Evolutionary conservation across 2,888 invertebrate genomes (phyloP).

Genomic region (Perithous albicinctus): DNA sequence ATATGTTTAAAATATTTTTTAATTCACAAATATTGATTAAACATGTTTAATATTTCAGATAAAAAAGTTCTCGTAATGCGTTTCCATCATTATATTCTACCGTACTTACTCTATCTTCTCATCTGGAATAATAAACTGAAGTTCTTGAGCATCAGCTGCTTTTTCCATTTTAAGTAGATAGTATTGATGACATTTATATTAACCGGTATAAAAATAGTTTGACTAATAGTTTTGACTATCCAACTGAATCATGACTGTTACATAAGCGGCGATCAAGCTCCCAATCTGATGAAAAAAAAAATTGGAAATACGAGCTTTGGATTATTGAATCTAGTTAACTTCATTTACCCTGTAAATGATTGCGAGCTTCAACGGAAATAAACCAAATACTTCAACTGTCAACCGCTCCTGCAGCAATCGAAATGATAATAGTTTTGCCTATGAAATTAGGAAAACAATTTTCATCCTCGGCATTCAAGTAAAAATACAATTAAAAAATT

Average conservation of each 20-base stretch:
- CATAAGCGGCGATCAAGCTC: slow-evolving; percentile 50
- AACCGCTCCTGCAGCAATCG: slow-evolving; percentile 40
- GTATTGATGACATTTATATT: too few species aligned
- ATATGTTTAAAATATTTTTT: too few species aligned
- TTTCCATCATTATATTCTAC: too few species aligned
- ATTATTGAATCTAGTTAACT: neutral
- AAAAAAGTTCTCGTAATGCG: too few species aligned
- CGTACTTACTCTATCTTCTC: too few species aligned
- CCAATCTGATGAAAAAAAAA: slow-evolving; percentile 48
- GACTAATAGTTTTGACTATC: slow-evolving; percentile 1
- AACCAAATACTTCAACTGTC: slow-evolving; percentile 47
- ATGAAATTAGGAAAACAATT: slow-evolving; percentile 10
- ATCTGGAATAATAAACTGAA: too few species aligned
- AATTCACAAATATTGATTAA: too few species aligned
- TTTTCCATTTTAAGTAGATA: too few species aligned
- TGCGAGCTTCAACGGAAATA: slow-evolving; percentile 37
- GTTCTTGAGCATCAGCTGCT: too few species aligned
- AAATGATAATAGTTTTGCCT: slow-evolving; percentile 44
- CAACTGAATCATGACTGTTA: slow-evolving; percentile 66
- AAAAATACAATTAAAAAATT: neutral
- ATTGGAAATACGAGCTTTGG: neutral
- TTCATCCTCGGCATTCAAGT: neutral
- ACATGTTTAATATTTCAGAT: too few species aligned
- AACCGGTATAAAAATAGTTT: too few species aligned
- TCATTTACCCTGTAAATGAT: slow-evolving; percentile 41